Conservation (phyloP, 2,888 invertebrate genomes). For the Ephialtes manifestator region DNA sequence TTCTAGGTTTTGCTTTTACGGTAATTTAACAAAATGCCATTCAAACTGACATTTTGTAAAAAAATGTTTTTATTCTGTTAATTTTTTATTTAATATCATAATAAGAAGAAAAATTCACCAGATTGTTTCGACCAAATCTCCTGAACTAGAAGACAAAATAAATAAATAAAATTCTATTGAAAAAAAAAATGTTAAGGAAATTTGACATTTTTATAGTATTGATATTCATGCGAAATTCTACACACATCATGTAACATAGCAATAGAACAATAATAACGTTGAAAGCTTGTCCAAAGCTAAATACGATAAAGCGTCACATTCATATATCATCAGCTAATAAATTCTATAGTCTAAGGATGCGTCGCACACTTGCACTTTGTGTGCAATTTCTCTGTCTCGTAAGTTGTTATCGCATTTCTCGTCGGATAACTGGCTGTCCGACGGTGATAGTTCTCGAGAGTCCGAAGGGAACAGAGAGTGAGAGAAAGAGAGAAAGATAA, state of each 20-base stretch:
- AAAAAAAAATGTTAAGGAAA: not conserved
- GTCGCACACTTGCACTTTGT: not conserved
- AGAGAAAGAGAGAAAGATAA: conserved; percentile 17
- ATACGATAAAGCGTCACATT: conserved; percentile 33
- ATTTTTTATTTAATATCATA: not conserved
- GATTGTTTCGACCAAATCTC: not conserved
- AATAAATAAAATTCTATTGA: not conserved
- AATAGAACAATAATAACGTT: conserved; percentile 3
- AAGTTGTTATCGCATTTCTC: conserved; percentile 13
- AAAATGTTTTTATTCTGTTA: too few species aligned
- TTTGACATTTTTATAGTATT: not conserved
- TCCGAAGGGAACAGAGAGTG: not conserved
- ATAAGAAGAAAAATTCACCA: not conserved
- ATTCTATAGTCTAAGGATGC: conserved; percentile 26
- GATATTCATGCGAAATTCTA: conserved; percentile 35
- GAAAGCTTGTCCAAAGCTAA: conserved; percentile 18
- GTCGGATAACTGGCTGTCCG: not conserved
- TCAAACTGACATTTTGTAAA: too few species aligned
- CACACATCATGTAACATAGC: conserved; percentile 29
- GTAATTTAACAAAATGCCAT: too few species aligned
- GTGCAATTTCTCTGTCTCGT: not conserved
- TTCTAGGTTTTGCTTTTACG: too few species aligned
- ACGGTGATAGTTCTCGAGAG: not conserved
- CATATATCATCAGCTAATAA: conserved; percentile 19
- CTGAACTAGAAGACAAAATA: not conserved